Evolutionary conservation across 2,113 vertebrate genomes (phyloP), one percentile per base, ranked within the genome.

Genomic region (Odontesthes bonariensis): DNA sequence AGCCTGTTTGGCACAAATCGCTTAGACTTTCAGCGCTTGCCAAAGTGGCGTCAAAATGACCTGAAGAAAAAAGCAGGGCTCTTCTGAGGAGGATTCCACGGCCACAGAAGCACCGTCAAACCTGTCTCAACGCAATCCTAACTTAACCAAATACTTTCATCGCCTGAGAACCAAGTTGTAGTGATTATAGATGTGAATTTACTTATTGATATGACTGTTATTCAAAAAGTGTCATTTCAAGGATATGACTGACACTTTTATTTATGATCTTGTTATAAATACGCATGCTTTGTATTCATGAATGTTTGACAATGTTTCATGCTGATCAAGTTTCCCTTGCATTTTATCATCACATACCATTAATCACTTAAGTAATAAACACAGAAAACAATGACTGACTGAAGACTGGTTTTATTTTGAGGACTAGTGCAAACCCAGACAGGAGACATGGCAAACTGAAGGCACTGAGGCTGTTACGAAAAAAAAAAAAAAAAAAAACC

Each of bases 21-120:
- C 59, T 8, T 91, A 0, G 94, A 97, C 59, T 99, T 98, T 88
- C 91, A 89, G 73, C 90, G 94, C 42, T 90, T 96, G 92, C 96
- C 97, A n/a, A 93, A 86, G 78, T 99, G 97, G 97, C 95, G 94
- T 62, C 96, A 98, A 88, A 95, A 89, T 46, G 95, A 95, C 0
- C 79, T 98, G 80, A 99, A 98, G 91, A 96, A 97, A 78, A 95
- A 95, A 32, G 88, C 90, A 0, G 95, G 96, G 61, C 92, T 98
- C 60, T 98, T 98, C 93, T 98, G 90, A 96, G 44, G 0, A 42
- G 13, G 6, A 14, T 14, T 47, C 23, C 2, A 38, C 20, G 0
- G 6, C 8, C 31, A 20, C 1, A 4, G 40, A 75, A 56, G 65
- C 0, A 0, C 3, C 27, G 32, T 60, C 40, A 56, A 70, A 17